Conservation (phyloP, 2,888 invertebrate species). For the Acronicta leporina region DNA sequence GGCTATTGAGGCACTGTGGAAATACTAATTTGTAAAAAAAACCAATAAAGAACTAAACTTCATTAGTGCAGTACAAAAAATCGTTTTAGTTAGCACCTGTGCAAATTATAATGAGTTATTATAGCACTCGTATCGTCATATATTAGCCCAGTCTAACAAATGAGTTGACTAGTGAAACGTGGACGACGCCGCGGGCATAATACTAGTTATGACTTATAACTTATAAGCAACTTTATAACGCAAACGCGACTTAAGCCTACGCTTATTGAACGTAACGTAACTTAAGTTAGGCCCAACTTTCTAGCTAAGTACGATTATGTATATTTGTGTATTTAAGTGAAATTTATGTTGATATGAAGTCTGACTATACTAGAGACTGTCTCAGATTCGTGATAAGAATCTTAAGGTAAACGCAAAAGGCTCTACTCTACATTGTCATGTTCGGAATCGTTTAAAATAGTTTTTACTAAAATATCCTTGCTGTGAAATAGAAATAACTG, state of each 20-base stretch:
- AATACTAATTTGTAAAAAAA: not conserved
- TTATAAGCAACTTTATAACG: conserved; percentile 47
- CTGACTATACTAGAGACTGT: too few relatives aligned
- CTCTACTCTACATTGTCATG: conserved; percentile 2
- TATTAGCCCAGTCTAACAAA: conserved; percentile 41
- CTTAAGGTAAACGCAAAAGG: conserved; percentile 6
- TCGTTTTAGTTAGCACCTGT: conserved; percentile 12
- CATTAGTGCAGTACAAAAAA: conserved; percentile 19
- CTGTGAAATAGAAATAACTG: conserved; percentile 36
- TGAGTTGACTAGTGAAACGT: conserved; percentile 48
- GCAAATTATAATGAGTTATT: conserved; percentile 45
- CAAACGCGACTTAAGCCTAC: conserved; percentile 39
- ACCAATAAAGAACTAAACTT: not conserved
- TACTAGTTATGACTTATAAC: conserved; percentile 46
- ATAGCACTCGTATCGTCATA: conserved; percentile 34
- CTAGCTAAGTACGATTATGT: conserved; percentile 30
- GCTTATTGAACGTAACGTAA: conserved; percentile 38
- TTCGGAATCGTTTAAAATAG: conserved; percentile 16
- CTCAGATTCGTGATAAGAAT: conserved; percentile 20
- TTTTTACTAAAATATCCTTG: conserved; percentile 20
- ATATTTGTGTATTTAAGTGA: conserved; percentile 8
- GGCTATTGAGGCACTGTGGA: too few relatives aligned
- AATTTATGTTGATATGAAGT: conserved; percentile 13
- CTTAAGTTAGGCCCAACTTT: conserved; percentile 41
- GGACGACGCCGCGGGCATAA: conserved; percentile 48